Conservation (phyloP, 2,113 vertebrate genomes). For the Psophia crepitans region DNA sequence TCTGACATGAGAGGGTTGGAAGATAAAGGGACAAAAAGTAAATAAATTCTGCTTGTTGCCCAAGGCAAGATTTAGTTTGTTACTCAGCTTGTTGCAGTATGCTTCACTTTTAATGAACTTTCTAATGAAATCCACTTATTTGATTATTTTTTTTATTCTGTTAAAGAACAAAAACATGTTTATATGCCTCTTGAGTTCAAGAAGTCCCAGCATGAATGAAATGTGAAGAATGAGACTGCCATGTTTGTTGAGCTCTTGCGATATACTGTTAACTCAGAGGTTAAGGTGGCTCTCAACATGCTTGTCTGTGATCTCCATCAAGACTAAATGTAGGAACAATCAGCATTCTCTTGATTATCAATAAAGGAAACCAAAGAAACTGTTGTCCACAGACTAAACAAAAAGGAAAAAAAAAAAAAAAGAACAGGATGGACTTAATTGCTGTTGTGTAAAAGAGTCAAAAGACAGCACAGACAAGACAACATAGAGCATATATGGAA, state of each 20-base stretch:
- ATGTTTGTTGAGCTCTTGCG: not conserved
- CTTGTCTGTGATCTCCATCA: not conserved
- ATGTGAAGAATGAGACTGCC: not conserved
- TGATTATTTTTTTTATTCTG: not conserved
- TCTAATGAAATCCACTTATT: constrained; percentile 6
- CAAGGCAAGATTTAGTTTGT: constrained; percentile 42
- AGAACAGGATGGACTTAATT: not conserved
- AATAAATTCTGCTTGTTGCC: constrained; percentile 52
- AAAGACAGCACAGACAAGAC: not conserved
- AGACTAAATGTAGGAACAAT: not conserved
- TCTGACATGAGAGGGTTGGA: constrained; percentile 18
- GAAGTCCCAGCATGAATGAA: not conserved
- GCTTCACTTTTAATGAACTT: constrained; percentile 49
- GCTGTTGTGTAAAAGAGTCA: not conserved
- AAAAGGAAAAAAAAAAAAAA: fast-evolving
- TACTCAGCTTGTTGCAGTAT: not conserved
- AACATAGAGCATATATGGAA: not conserved
- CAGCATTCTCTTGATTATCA: not conserved
- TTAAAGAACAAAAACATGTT: not conserved
- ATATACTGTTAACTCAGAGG: not conserved
- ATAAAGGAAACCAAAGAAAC: not conserved
- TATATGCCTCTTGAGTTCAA: not conserved
- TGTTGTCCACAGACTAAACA: not conserved
- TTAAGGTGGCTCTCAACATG: not conserved
- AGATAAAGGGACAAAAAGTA: constrained; percentile 38